Percentiles rank a stretch among this genome's conserved stretches.
Conservation (phyloP, 1,140 invertebrate species). For the Sycophaga agraensis region DNA sequence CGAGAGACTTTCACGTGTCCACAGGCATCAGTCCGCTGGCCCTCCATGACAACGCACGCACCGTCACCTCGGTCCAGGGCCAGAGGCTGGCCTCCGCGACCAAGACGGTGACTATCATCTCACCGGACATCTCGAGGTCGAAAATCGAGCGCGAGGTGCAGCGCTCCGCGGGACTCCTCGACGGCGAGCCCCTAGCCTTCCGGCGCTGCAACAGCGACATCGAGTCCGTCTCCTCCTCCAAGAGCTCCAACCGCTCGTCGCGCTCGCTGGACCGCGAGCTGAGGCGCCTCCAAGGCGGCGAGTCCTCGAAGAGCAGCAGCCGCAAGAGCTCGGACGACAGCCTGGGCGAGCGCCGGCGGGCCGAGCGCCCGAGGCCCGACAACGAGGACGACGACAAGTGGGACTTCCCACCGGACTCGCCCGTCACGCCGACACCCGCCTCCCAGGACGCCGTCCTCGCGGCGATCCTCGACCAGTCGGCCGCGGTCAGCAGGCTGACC, state of each 20-base stretch:
- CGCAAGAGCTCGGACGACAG: slow-evolving; percentile 15
- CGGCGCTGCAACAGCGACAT: slow-evolving; percentile 25
- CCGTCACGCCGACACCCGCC: too few relatives aligned
- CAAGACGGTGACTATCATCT: slow-evolving; percentile 50
- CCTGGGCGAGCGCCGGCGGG: neutral
- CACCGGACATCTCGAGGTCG: slow-evolving; percentile 19
- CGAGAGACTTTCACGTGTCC: too few relatives aligned
- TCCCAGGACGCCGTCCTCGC: slow-evolving; percentile 4
- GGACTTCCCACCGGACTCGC: slow-evolving; percentile 1
- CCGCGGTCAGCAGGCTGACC: neutral
- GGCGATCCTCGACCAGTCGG: slow-evolving; percentile 5
- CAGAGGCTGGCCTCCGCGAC: slow-evolving; percentile 29
- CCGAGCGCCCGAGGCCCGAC: neutral
- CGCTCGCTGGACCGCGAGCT: slow-evolving; percentile 1
- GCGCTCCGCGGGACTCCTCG: too few relatives aligned
- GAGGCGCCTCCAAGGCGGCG: neutral
- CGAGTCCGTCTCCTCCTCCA: slow-evolving; percentile 23
- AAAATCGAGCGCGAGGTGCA: neutral
- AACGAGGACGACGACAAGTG: slow-evolving; percentile 6
- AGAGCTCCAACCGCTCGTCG: slow-evolving; percentile 15
- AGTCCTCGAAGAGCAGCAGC: slow-evolving; percentile 3
- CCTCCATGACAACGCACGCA: slow-evolving; percentile 35
- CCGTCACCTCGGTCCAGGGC: slow-evolving; percentile 30
- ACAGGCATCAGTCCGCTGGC: slow-evolving; percentile 43
- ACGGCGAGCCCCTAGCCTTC: neutral